phyloP scores from a whole-genome alignment of 2,888 invertebrate species.

The Beris chalybata region DNA sequence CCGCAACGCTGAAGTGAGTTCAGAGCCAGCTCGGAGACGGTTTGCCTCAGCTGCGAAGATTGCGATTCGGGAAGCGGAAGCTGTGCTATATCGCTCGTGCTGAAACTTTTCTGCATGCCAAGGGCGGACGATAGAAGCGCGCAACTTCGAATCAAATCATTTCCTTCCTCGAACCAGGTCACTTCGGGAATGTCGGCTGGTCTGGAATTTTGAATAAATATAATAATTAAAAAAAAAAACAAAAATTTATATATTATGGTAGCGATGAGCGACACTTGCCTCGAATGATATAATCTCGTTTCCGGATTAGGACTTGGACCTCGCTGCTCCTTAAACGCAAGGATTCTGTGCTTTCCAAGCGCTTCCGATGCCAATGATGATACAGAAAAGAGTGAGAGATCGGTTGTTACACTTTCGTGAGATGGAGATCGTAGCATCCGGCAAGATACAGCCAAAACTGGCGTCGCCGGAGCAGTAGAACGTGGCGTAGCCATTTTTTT shows the following conservation, averaged over 20 bases:
- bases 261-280: slow-evolving; percentile 32
- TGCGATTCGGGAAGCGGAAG: slow-evolving; percentile 58
- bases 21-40: slow-evolving; percentile 64
- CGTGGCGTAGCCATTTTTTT: slow-evolving; percentile 42
- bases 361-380: slow-evolving; percentile 66
- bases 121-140: slow-evolving; percentile 77
- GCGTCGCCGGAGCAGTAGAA: slow-evolving; percentile 42
- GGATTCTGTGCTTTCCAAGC: slow-evolving; percentile 54
- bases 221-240: slow-evolving; percentile 3
- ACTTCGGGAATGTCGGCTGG: slow-evolving; percentile 66
- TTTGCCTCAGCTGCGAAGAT: slow-evolving; percentile 48
- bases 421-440: slow-evolving; percentile 76
- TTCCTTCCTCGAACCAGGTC: slow-evolving; percentile 73
- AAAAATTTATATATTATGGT: background rate
- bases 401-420: slow-evolving; percentile 82
- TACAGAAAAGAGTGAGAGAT: slow-evolving; percentile 76
- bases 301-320: slow-evolving; percentile 77
- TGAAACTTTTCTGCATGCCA: slow-evolving; percentile 82
- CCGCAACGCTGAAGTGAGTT: slow-evolving; percentile 61
- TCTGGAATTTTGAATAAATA: slow-evolving; percentile 17
- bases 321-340: slow-evolving; percentile 60
- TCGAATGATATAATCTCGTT: slow-evolving; percentile 50
- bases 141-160: slow-evolving; percentile 77
- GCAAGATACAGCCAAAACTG: slow-evolving; percentile 58
- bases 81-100: slow-evolving; percentile 75